Base-by-base conservation (phyloP, 2,888 invertebrate genomes). In the Prosopocoilus inquinatus region DNA sequence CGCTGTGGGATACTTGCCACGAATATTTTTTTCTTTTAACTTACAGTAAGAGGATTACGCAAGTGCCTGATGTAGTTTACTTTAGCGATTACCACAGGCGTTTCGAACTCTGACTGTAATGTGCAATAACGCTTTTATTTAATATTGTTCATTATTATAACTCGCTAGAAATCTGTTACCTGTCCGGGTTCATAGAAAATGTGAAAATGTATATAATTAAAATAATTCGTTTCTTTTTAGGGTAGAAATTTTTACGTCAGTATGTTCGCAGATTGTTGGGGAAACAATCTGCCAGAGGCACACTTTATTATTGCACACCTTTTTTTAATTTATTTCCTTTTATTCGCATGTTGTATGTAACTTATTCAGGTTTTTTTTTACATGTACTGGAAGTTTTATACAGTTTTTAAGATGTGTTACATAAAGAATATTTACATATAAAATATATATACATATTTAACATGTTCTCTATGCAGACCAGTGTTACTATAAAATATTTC, bases 111-210 rank as follows among this genome's bases (percentile, higher is more conserved):
- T 59, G 63, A 61, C 63, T 68, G 66, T 69, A 67, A 47, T 63
- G 73, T 73, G 73, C 73, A 73, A 73, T 73, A 71, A 70, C 67
- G 70, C 69, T 71, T 71, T 63, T 50, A 57, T 62, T 55, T 66
- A 62, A 64, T 70, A 70, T 73, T 73, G 67, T 74, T 74, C 73
- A 74, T 73, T 75, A 71, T 70, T 71, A 67, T 70, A 70, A 69
- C 63, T 71, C 70, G 73, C 72, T 72, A 63, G 55, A 12, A 56
- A 49, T 15, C 43, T 53, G 53, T 54, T 54, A 49, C 54, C 54
- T 45, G 43, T 32, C 35, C 35, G 47, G 38, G 46, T 52, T 32
- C 32, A 38, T 47, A 39, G 47, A 53, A 47, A 39, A 33, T 36
- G 13, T 47, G 46, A 53, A 53, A 54, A 36, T 49, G 50, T 54